Conservation (phyloP, 2,113 vertebrate species). For the Condylura cristata region DNA sequence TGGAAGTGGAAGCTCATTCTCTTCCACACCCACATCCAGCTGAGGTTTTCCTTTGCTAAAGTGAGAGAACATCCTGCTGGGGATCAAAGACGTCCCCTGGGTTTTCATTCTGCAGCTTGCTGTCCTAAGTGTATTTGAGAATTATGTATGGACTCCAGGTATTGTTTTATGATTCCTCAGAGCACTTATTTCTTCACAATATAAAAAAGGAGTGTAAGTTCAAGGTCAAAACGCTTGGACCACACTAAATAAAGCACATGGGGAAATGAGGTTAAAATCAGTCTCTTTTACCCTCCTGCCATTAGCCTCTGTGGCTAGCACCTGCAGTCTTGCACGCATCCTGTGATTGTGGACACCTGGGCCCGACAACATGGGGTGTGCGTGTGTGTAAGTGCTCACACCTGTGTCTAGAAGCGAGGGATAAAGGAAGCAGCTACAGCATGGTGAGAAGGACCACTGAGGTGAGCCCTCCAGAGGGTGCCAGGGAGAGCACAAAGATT, state of each 20-base stretch:
- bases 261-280: background rate
- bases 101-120: background rate
- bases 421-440: too few relatives aligned
- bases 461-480: too few relatives aligned
- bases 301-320: too few relatives aligned
- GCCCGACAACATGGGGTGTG: too few relatives aligned
- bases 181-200: background rate
- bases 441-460: too few relatives aligned
- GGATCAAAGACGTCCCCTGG: background rate
- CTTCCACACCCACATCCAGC: background rate
- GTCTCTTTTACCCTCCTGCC: too few relatives aligned
- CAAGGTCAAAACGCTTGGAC: slow-evolving; percentile 30
- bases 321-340: too few relatives aligned
- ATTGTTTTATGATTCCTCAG: background rate
- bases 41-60: slow-evolving; percentile 26
- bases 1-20: background rate
- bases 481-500: too few relatives aligned
- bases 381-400: too few relatives aligned
- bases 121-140: accelerated
- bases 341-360: too few relatives aligned
- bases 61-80: background rate
- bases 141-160: background rate
- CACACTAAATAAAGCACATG: background rate
- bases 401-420: too few relatives aligned
- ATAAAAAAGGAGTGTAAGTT: background rate